Evolutionary conservation across 2,888 invertebrate genomes (phyloP).

Genomic region (Ommatoiulus sabulosus): DNA sequence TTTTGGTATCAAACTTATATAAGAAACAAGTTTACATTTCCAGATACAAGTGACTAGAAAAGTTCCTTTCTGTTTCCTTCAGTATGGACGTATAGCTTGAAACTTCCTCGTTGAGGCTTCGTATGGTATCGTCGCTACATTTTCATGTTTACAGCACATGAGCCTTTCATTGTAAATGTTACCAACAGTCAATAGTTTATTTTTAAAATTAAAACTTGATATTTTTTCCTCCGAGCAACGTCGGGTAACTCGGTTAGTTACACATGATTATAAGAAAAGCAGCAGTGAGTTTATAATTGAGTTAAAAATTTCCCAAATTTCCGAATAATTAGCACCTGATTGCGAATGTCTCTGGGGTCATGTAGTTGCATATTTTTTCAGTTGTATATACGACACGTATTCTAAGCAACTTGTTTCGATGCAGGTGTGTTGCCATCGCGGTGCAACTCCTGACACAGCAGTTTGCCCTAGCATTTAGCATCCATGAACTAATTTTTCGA

Average conservation of each 20-base stretch:
- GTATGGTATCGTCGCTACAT: too few relatives aligned
- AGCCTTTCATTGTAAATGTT: too few relatives aligned
- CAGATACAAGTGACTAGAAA: too few relatives aligned
- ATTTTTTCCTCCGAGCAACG: too few relatives aligned
- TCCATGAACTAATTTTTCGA: constrained; percentile 36
- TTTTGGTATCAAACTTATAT: too few relatives aligned
- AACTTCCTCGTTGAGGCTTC: too few relatives aligned
- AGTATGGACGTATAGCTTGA: too few relatives aligned
- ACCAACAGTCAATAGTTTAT: too few relatives aligned
- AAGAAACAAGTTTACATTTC: too few relatives aligned
- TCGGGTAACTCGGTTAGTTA: background rate
- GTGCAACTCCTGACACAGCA: constrained; percentile 38
- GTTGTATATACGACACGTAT: background rate
- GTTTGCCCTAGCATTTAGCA: constrained; percentile 33
- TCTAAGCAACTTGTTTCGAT: background rate
- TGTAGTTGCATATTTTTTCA: background rate
- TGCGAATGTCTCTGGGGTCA: constrained; percentile 10
- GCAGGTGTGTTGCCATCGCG: constrained; percentile 10
- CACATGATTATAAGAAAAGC: background rate
- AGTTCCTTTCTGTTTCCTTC: too few relatives aligned
- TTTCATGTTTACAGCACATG: too few relatives aligned
- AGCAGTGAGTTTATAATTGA: background rate
- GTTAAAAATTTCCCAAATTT: background rate
- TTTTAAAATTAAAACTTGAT: too few relatives aligned
- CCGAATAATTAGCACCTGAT: background rate